Conservation (phyloP, 2,113 vertebrate species). For the Guaruba guarouba region DNA sequence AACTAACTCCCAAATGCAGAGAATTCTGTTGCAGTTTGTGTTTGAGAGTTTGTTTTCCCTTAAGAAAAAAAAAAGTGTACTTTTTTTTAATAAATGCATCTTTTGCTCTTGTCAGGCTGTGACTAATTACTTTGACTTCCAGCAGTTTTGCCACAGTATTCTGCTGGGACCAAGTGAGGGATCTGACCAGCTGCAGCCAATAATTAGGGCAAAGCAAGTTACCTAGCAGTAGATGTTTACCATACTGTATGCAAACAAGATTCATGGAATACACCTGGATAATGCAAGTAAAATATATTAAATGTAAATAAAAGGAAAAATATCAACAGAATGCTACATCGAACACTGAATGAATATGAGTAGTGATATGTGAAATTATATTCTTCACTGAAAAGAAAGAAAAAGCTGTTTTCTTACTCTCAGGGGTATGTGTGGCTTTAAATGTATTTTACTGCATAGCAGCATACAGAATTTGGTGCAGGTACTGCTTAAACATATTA, state of each 20-base stretch:
- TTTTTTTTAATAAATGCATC: neutral
- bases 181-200: neutral
- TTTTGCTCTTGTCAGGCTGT: neutral
- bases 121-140: conserved; percentile 39
- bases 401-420: neutral
- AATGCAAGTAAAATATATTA: neutral
- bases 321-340: neutral
- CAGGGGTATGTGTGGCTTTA: neutral
- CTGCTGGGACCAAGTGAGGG: conserved; percentile 1
- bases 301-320: neutral
- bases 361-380: neutral
- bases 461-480: neutral
- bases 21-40: neutral
- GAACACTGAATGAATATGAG: neutral
- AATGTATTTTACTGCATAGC: neutral
- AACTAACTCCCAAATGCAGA: neutral
- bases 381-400: neutral
- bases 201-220: conserved; percentile 5
- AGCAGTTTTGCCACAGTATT: neutral
- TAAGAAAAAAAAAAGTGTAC: neutral
- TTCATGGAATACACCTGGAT: neutral
- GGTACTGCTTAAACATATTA: neutral
- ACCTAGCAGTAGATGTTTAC: neutral
- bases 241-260: neutral
- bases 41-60: neutral